Evolutionary conservation across 2,888 invertebrate species (phyloP), one percentile per base, ranked within the genome.

Genomic region (Prosapia bicincta): DNA sequence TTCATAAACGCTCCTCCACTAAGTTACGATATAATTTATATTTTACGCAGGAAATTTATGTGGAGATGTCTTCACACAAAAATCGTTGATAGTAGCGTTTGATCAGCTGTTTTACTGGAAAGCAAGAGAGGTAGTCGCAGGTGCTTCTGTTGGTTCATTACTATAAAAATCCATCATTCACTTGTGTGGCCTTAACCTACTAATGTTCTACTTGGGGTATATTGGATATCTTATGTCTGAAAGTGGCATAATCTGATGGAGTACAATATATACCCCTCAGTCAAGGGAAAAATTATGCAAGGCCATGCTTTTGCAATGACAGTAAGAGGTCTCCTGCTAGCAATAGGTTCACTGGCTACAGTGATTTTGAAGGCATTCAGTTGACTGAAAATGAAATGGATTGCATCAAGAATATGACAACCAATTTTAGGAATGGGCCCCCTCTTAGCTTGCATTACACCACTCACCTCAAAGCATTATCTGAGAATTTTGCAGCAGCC

Each of bases 271-370:
- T 30, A 32, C 70, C 23, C 70, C 70, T 70, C 25, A 32, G 7
- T 70, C 32, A 15, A 20, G 30, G 13, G 70, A 70, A 82, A 82
- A 80, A 81, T 82, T 77, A 67, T 83, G 13, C 72, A 78, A 43
- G 82, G 83, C 9, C 81, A 83, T 75, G 82, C 83, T 26, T 83
- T 82, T 76, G 69, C 81, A 0, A 75, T 81, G 26, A 81, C 81
- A 72, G 80, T 82, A 23, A 75, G 81, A 76, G 82, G 76, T 23
- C 82, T 83, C 77, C 76, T 78, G 13, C 76, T 83, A 78, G 78
- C 80, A 72, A 82, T 81, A 54, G 74, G 78, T 13, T 79, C 82
- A 24, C 30, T 76, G 65, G 25, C 73, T 10, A 69, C 43, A 15
- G 23, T 69, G 20, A 30, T 76, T 2, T 54, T 73, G 23, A 74